Base-by-base conservation (phyloP, 2,797 vertebrate genomes). In the Botia almorhae region DNA sequence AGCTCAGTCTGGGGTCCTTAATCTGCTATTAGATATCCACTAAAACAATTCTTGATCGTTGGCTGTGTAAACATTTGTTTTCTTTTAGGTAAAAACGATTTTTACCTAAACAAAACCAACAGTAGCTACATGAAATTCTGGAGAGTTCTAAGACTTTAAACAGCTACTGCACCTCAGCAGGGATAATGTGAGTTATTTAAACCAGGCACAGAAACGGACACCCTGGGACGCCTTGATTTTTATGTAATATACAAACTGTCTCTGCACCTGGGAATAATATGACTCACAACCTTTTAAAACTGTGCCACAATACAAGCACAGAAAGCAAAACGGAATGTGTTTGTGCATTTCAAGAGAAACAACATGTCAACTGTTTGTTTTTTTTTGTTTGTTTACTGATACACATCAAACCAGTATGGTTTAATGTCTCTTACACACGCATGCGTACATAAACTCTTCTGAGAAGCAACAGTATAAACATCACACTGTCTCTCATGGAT, bases 201-300 rank as follows among this genome's bases (percentile, higher is more conserved):
- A 74, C 39, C 58, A 74, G 17, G 43, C 72, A 53, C 26, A 51
- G 60, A 64, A 64, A 64, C 4, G 39, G 50, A 33, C 61, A 26
- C 39, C 56, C 2, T 19, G 19, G 23, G n/a, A 65, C n/a, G n/a
- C n/a, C 26, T 36, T 53, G 60, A 75, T 75, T 53, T 21, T 51
- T 60, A 64, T 64, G 4, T 75, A 36, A 75, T 65, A 21, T 17
- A 74, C 0, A 19, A 74, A 48, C 0, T 0, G 6, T 51, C 7
- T 65, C 60, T 64, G 60, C 73, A 75, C 48, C 60, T 75, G 61
- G 26, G 17, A 21, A 65, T 65, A 65, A 75, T 63, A 29, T 29
- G 11, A 64, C 12, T 36, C 4, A 0, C 65, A 65, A 75, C 60
- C 73, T 75, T 75, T 75, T 65, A 12, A 36, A 65, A 36, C n/a